Conservation (phyloP, 2,113 vertebrate genomes). For the Zootoca vivipara region DNA sequence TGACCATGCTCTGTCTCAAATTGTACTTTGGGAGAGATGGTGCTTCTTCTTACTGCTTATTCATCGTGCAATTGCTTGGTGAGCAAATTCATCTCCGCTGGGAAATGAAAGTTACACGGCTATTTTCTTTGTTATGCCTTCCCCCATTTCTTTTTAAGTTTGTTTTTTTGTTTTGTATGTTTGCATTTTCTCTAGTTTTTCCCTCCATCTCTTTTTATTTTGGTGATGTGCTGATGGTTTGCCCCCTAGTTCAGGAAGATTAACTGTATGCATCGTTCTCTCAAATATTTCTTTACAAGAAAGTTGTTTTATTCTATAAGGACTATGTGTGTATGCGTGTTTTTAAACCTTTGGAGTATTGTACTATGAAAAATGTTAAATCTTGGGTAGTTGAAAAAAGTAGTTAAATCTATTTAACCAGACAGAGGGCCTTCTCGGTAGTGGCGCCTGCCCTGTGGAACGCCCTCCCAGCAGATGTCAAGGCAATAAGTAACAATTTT, state of each 20-base stretch:
- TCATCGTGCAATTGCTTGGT: not conserved
- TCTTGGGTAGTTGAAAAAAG: not conserved
- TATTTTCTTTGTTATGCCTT: not conserved
- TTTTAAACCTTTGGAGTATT: not conserved
- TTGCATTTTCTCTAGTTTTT: not conserved
- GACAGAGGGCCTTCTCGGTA: no score
- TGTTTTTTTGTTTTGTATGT: no score
- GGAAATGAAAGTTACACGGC: not conserved
- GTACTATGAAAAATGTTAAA: not conserved
- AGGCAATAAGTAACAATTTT: no score
- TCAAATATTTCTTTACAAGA: not conserved
- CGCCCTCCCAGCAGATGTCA: no score
- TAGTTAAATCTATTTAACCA: accelerated
- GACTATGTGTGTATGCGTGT: not conserved
- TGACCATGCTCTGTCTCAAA: not conserved
- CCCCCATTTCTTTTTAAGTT: not conserved
- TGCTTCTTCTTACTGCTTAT: conserved; percentile 51
- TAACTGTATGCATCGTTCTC: not conserved
- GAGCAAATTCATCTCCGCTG: not conserved
- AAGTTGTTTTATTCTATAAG: not conserved
- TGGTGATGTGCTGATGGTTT: not conserved
- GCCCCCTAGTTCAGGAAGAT: accelerated
- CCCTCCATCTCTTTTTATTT: not conserved
- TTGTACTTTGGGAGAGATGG: not conserved
- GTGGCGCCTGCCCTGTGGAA: no score